These are phyloP conservation scores for Phasia obesa DNA, from an alignment of 2,888 invertebrate genomes.

Conservation along the genomic window DNA sequence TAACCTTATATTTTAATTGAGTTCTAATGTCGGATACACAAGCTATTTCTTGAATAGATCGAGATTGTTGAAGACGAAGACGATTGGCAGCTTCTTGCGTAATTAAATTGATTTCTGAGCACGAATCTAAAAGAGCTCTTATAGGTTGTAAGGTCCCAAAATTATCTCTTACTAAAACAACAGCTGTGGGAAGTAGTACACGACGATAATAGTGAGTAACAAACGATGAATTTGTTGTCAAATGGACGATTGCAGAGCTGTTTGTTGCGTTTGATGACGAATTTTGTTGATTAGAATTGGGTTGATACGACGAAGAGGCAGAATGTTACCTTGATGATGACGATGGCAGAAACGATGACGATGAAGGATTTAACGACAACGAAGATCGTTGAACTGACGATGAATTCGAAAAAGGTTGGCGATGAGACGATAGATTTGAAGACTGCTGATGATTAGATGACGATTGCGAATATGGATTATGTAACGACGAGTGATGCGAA, in stretches of 20 bases:
- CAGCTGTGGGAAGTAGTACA: conserved; percentile 13
- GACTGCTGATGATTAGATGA: no score
- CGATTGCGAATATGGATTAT: no score
- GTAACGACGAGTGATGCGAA: no score
- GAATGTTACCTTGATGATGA: neutral
- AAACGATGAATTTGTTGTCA: no score
- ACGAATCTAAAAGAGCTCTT: conserved; percentile 28
- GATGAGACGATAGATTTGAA: no score
- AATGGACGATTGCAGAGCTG: neutral
- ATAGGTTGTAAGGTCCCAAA: conserved; percentile 22
- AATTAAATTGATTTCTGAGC: conserved; percentile 12
- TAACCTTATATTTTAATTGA: conserved; percentile 11
- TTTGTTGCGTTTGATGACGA: no score
- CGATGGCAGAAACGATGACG: neutral
- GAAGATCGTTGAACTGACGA: conserved; percentile 12
- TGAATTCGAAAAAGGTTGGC: conserved; percentile 4
- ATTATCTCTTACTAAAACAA: conserved; percentile 42
- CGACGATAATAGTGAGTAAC: no score
- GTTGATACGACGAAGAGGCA: neutral
- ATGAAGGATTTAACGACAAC: conserved; percentile 5
- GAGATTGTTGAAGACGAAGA: neutral
- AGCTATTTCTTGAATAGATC: conserved; percentile 7
- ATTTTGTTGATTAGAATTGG: neutral
- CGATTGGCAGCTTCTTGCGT: conserved; percentile 16
- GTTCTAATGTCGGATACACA: conserved; percentile 28